A percentile compares a stretch with the other conserved stretches of the same genome.
phyloP scores from a whole-genome alignment of 2,888 invertebrate genomes.

The Coleophora flavipennella region DNA sequence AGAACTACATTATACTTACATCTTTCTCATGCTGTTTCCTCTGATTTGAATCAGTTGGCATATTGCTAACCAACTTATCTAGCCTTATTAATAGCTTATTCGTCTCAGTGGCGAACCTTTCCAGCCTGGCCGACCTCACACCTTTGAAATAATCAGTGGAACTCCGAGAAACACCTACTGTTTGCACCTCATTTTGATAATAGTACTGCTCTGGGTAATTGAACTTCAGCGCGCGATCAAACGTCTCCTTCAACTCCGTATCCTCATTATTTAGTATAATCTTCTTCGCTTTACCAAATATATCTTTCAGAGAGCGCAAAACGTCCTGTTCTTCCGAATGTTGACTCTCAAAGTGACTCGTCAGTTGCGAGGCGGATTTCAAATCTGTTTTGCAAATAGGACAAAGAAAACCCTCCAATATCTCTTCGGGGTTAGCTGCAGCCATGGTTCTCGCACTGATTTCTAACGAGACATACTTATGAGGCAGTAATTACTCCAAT shows the following conservation, averaged over 20 bases:
- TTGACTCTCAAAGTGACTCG: constrained; percentile 89
- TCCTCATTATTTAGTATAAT: constrained; percentile 84
- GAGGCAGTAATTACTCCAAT: constrained; percentile 11
- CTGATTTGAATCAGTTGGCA: constrained; percentile 80
- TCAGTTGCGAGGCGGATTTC: constrained; percentile 85
- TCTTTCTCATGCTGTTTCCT: constrained; percentile 82
- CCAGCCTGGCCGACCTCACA: constrained; percentile 75
- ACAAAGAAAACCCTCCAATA: constrained; percentile 94
- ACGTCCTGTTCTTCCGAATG: constrained; percentile 92
- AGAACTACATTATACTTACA: constrained; percentile 49
- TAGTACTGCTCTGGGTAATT: constrained; percentile 45
- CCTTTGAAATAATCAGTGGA: constrained; percentile 85
- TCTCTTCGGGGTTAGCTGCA: constrained; percentile 67
- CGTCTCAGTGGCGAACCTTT: constrained; percentile 93
- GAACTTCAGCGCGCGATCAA: constrained; percentile 68
- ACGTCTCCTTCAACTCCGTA: constrained; percentile 70
- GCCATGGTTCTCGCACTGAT: constrained; percentile 37
- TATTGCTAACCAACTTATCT: constrained; percentile 89
- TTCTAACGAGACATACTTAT: constrained; percentile 1
- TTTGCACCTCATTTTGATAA: constrained; percentile 63
- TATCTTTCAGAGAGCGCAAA: constrained; percentile 83
- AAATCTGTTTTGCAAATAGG: constrained; percentile 95
- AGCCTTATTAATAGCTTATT: constrained; percentile 95
- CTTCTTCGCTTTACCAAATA: constrained; percentile 92
- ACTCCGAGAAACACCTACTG: constrained; percentile 75